Evolutionary conservation across 2,888 invertebrate genomes (phyloP).

Genomic region (Phania funesta): DNA sequence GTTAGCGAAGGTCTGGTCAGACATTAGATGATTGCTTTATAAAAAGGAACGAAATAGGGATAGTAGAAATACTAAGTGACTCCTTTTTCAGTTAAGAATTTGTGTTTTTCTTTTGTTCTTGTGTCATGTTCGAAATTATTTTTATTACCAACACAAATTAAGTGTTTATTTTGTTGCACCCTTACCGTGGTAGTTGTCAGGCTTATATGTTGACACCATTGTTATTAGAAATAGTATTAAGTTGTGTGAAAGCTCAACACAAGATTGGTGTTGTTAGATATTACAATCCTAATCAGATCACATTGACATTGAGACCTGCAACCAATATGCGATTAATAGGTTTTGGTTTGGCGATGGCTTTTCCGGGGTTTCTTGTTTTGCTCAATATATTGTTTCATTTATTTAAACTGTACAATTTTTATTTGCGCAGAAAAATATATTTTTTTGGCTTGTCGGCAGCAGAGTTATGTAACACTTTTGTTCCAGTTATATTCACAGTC

Average conservation of each 20-base stretch:
- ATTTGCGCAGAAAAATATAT: too few species aligned
- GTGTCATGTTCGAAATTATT: conserved; percentile 6
- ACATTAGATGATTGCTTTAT: background rate
- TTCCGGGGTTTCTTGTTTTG: too few species aligned
- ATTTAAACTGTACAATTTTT: too few species aligned
- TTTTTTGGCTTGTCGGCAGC: too few species aligned
- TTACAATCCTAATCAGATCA: conserved; percentile 23
- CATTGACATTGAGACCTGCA: background rate
- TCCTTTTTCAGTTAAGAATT: background rate
- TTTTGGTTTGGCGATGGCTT: background rate
- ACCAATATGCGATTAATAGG: background rate
- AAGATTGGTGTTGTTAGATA: conserved; percentile 2
- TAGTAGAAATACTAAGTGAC: background rate
- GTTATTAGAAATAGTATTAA: background rate
- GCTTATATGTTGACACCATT: background rate
- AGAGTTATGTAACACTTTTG: too few species aligned
- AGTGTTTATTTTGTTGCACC: background rate
- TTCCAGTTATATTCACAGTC: too few species aligned
- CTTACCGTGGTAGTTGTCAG: background rate
- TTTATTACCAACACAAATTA: conserved; percentile 5
- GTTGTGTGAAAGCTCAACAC: background rate
- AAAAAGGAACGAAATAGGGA: background rate
- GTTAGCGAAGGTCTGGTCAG: conserved; percentile 16
- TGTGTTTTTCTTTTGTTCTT: background rate
- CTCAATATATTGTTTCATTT: too few species aligned